Evolutionary conservation across 2,888 invertebrate species (phyloP), one percentile per base, ranked within the genome.

Genomic region (Ormyrus labotus): DNA sequence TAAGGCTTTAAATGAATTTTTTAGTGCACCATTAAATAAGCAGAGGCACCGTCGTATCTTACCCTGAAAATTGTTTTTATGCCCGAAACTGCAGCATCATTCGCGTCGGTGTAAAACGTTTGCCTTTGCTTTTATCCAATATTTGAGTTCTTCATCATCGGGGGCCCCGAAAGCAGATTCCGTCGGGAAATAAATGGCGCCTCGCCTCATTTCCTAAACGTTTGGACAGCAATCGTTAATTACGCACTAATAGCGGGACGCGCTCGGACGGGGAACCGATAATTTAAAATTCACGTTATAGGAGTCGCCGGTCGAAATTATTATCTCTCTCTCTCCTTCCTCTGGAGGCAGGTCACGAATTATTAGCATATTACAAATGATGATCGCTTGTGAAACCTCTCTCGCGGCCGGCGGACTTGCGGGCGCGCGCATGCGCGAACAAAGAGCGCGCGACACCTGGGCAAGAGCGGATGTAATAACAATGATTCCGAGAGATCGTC

Each of bases 301-400:
- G 13, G 68, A 76, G 55, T 10, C 47, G 63, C 8, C 13, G n/a
- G 11, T 3, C 53, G 19, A 7, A 61, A 55, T 53, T 2, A 68
- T 68, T 19, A 19, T 19, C 19, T 19, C 53, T 45, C 11, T 53
- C 45, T 69, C n/a, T 48, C 55, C 65, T 72, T 53, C 10, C 65
- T 71, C 71, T 34, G 34, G 51, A 71, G 34, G 50, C 13, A 48
- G 57, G 68, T 34, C 58, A 45, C 68, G 61, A 34, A 67, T 55
- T 71, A 78, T 78, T 78, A 78, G 61, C 72, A 78, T 78, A 72
- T 78, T 67, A 78, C 61, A 78, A 78, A 78, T 61, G 72, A 73
- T 68, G n/a, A 55, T 73, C 70, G 63, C 9, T 80, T 77, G 78
- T 58, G 71, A 80, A 71, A 80, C 61, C 51, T 48, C 60, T 72